Percentiles rank a stretch among this genome's conserved stretches.
These are phyloP conservation scores for Drosophila mauritiana DNA, from an alignment of 1,140 invertebrate species.

Conservation along the genomic window DNA sequence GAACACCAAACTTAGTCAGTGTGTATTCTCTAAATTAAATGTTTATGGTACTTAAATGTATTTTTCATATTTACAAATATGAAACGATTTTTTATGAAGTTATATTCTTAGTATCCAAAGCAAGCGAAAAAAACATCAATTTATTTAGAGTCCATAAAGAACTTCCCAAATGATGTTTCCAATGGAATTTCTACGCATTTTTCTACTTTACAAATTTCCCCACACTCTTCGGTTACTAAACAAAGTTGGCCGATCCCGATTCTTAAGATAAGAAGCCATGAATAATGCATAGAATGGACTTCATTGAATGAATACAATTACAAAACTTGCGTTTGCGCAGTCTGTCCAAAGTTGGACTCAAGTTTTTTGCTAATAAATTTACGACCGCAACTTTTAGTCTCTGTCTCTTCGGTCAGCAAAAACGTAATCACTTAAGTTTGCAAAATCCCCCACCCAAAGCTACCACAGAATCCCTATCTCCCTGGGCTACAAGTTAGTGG, in stretches of 20 bases:
- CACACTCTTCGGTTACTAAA: background rate
- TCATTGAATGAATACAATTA: slow-evolving; percentile 82
- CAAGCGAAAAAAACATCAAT: background rate
- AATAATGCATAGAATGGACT: slow-evolving; percentile 74
- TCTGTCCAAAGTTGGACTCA: slow-evolving; percentile 63
- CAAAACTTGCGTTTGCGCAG: slow-evolving; percentile 72
- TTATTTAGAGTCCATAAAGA: background rate
- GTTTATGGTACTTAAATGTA: background rate
- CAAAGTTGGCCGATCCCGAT: slow-evolving; percentile 3
- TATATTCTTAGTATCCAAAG: background rate
- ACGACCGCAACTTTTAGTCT: slow-evolving; percentile 70
- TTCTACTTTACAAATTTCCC: background rate
- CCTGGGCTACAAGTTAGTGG: slow-evolving; percentile 28
- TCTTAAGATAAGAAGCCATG: slow-evolving; percentile 39
- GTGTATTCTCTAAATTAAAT: background rate
- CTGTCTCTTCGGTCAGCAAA: slow-evolving; percentile 49
- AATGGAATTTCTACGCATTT: background rate
- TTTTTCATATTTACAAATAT: too few relatives aligned
- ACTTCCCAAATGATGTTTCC: background rate
- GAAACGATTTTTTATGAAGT: too few relatives aligned
- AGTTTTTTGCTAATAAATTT: slow-evolving; percentile 81
- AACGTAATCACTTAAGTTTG: slow-evolving; percentile 81
- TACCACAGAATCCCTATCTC: slow-evolving; percentile 3
- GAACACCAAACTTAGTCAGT: background rate
- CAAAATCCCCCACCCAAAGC: slow-evolving; percentile 27